These are phyloP conservation scores for Tachycineta bicolor DNA, from an alignment of 2,113 vertebrate genomes.

Conservation along the genomic window DNA sequence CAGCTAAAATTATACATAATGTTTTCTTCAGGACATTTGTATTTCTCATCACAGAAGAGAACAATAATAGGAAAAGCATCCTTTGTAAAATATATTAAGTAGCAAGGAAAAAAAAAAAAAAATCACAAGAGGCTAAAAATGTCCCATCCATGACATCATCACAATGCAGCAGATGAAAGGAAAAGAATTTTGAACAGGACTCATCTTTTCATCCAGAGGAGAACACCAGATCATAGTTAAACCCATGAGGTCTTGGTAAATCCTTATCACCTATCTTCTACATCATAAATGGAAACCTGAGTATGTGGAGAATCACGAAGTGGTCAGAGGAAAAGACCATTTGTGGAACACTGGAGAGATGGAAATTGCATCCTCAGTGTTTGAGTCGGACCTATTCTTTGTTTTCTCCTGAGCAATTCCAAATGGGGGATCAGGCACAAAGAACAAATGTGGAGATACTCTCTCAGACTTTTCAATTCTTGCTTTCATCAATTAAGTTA, in stretches of 20 bases:
- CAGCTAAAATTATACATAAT: background rate
- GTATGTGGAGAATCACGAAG: background rate
- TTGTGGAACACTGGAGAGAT: accelerated
- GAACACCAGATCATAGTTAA: background rate
- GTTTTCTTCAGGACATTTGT: background rate
- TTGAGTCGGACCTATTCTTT: background rate
- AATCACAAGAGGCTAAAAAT: background rate
- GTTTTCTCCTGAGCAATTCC: background rate
- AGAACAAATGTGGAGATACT: background rate
- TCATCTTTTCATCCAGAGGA: background rate
- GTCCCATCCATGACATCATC: background rate
- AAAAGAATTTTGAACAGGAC: background rate
- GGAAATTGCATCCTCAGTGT: background rate
- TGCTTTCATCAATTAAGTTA: background rate
- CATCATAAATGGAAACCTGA: background rate
- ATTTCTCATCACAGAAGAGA: conserved; percentile 36
- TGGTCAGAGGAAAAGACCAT: background rate
- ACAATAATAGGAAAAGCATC: conserved; percentile 45
- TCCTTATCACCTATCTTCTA: background rate
- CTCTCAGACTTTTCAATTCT: background rate
- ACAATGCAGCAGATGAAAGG: background rate
- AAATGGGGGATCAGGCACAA: background rate
- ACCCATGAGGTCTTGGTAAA: background rate
- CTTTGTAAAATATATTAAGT: background rate
- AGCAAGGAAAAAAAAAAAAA: background rate